Percentiles rank a stretch among this genome's conserved stretches.
Evolutionary conservation across 2,888 invertebrate genomes (phyloP).

Genomic region (Helicoverpa assulta): DNA sequence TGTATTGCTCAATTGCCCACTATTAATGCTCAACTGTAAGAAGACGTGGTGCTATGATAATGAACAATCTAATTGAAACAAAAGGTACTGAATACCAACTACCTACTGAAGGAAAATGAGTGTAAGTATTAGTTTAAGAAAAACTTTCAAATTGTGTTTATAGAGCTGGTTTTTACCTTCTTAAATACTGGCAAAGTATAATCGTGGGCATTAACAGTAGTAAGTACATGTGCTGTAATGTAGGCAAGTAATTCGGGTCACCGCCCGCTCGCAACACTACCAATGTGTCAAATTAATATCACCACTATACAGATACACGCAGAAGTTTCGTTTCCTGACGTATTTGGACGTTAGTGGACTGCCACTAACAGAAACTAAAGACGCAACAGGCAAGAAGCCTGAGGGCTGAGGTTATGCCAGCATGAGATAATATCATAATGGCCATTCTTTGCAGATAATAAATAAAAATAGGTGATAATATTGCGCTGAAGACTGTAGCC

Average conservation of each 20-base stretch:
- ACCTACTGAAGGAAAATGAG: too few species aligned
- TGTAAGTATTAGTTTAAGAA: neutral
- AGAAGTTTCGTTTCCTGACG: conserved; percentile 1
- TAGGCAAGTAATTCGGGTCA: conserved; percentile 54
- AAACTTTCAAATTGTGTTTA: too few species aligned
- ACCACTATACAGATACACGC: neutral
- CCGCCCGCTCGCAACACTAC: conserved; percentile 12
- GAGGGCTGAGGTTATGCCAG: too few species aligned
- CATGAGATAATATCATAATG: too few species aligned
- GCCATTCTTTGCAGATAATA: too few species aligned
- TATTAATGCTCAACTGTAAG: too few species aligned
- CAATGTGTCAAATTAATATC: conserved; percentile 30
- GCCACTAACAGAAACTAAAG: neutral
- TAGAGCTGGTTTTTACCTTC: neutral
- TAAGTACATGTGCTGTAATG: conserved; percentile 14
- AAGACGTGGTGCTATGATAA: too few species aligned
- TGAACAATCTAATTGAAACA: too few species aligned
- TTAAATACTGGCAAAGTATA: conserved; percentile 12
- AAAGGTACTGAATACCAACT: too few species aligned
- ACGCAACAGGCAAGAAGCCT: neutral
- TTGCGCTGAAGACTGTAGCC: too few species aligned
- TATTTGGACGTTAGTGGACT: neutral
- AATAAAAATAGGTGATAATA: too few species aligned
- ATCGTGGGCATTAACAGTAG: conserved; percentile 19
- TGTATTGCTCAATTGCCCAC: too few species aligned